Evolutionary conservation across 2,797 vertebrate species (phyloP), one percentile per base, ranked within the genome.

Genomic region (Ctenopoma multispine): DNA sequence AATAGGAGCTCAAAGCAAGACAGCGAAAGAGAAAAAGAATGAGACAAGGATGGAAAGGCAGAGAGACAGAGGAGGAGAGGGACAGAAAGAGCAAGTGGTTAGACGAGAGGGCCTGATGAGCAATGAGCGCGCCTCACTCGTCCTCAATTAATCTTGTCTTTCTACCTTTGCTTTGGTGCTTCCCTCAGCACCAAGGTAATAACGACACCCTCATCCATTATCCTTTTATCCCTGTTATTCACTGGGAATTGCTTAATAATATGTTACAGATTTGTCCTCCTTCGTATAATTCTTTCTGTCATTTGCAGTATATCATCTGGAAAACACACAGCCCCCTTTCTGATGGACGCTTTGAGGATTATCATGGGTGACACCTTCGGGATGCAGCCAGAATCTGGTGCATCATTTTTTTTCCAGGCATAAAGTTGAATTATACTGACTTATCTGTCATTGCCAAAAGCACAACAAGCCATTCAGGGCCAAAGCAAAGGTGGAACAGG

Each of bases 111-210:
- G 87, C 82, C 89, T 93, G 93, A 94, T 93, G 92, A 94, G 88
- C 91, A 92, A 92, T 91, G 93, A 94, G 91, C 34, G 84, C 84
- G 84, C 85, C 86, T 89, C 95, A 88, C 95, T 95, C 95, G 92
- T 96, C 95, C 95, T 96, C 96, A 96, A 98, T 97, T 97, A 97
- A 98, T 98, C 97, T 97, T 96, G 96, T 97, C 96, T 95, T 91
- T 94, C 95, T 95, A 97, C 96, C 96, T 96, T 96, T 96, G 94
- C 96, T 93, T 95, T 93, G 90, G 93, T 90, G 93, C 83, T 94
- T 94, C 95, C 94, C 93, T 95, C 94, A 93, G 94, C 94, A 94
- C 94, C 94, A 92, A 96, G 95, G 95, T 95, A 95, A 96, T 96
- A 96, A 96, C 94, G 95, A 96, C 95, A 96, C 94, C 92, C 96